A percentile compares a stretch with the other conserved stretches of the same genome.
These are phyloP conservation scores for Laothoe populi DNA, from an alignment of 2,888 invertebrate species.

Conservation along the genomic window DNA sequence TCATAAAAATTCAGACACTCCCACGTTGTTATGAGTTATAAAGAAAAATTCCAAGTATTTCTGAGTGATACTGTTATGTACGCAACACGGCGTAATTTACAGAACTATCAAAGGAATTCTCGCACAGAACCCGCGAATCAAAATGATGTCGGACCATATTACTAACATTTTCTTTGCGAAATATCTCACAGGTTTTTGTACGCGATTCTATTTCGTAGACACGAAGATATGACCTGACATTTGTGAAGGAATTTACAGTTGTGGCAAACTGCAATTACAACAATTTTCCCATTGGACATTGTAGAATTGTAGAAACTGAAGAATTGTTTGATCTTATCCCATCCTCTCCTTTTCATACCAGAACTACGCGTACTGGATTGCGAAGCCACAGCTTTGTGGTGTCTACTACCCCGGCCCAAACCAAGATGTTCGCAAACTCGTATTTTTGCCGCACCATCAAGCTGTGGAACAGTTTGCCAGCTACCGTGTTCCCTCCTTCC, in stretches of 20 bases:
- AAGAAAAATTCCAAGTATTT: conserved; percentile 15
- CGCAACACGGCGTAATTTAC: conserved; percentile 17
- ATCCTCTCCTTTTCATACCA: no score
- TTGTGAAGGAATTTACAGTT: conserved; percentile 15
- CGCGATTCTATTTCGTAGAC: conserved; percentile 16
- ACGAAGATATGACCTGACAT: conserved; percentile 18
- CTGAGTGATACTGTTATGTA: conserved; percentile 2
- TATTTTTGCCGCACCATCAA: no score
- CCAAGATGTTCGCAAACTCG: no score
- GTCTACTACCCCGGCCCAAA: no score
- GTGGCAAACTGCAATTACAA: conserved; percentile 4
- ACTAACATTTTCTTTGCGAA: conserved; percentile 26
- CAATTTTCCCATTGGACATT: conserved; percentile 2
- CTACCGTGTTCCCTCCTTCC: no score
- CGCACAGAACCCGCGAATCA: conserved; percentile 25
- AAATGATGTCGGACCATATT: conserved; percentile 19
- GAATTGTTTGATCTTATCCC: no score
- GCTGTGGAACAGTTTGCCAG: no score
- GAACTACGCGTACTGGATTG: no score
- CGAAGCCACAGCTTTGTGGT: no score
- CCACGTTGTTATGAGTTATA: background rate
- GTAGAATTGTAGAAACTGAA: no score
- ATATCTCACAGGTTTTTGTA: conserved; percentile 24
- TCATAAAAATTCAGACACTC: background rate
- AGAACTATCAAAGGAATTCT: conserved; percentile 28